phyloP scores from a whole-genome alignment of 1,140 invertebrate species.

The Augochlora pura region DNA sequence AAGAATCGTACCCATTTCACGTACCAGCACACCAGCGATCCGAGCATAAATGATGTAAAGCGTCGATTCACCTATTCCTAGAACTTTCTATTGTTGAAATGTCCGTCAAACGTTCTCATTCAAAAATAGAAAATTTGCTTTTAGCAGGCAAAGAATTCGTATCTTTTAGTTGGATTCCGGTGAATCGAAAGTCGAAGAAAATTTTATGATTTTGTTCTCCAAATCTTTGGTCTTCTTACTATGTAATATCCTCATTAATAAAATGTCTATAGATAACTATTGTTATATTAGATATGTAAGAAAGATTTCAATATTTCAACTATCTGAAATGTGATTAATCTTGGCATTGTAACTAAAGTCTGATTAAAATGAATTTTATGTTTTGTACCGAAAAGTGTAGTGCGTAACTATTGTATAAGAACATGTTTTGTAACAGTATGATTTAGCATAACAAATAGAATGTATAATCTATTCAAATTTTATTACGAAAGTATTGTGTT shows the following conservation, averaged over 20 bases:
- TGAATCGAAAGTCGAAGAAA: neutral
- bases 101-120: too few species aligned
- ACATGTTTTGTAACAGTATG: neutral
- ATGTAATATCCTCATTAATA: neutral
- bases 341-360: constrained; percentile 15
- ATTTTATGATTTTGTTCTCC: neutral
- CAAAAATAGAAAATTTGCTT: too few species aligned
- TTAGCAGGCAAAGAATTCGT: neutral
- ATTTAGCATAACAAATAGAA: neutral
- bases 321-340: constrained; percentile 1
- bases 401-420: too few species aligned
- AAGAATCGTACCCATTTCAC: constrained; percentile 43
- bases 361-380: constrained; percentile 19
- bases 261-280: neutral
- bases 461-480: neutral
- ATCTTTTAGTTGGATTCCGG: neutral
- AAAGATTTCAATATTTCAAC: neutral
- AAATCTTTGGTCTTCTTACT: neutral
- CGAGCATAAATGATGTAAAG: constrained; percentile 10
- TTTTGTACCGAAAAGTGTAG: neutral
- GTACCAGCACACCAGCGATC: constrained; percentile 39
- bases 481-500: neutral
- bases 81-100: too few species aligned
- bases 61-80: too few species aligned
- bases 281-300: neutral